A percentile compares a stretch with the other conserved stretches of the same genome.
These are phyloP conservation scores for Allophyes oxyacanthae DNA, from an alignment of 2,888 invertebrate genomes.

Conservation along the genomic window DNA sequence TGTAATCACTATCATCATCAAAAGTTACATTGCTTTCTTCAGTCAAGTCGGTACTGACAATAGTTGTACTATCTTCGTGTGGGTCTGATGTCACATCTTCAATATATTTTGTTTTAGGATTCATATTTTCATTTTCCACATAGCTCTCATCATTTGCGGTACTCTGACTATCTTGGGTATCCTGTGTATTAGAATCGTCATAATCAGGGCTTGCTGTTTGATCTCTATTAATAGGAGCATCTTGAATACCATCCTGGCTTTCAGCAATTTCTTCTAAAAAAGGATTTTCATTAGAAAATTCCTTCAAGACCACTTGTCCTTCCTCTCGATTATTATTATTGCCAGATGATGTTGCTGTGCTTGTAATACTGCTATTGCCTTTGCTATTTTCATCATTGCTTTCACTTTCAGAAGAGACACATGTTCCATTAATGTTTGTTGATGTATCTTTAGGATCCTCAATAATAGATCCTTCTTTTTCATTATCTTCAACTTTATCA, in stretches of 20 bases:
- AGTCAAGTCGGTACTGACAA: slow-evolving; percentile 3
- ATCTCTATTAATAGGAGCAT: slow-evolving; percentile 1
- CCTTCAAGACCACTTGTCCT: neutral
- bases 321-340: slow-evolving; percentile 19
- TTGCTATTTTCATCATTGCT: slow-evolving; percentile 29
- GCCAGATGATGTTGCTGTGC: slow-evolving; percentile 6
- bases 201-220: slow-evolving; percentile 37
- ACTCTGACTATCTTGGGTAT: slow-evolving; percentile 11
- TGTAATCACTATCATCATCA: slow-evolving; percentile 40
- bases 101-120: slow-evolving; percentile 6
- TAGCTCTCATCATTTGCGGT: slow-evolving; percentile 11
- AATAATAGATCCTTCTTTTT: slow-evolving; percentile 14
- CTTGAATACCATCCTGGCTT: slow-evolving; percentile 1
- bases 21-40: slow-evolving; percentile 26
- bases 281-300: slow-evolving; percentile 8
- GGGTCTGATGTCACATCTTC: slow-evolving; percentile 4
- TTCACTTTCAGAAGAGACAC: slow-evolving; percentile 32
- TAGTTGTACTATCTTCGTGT: slow-evolving; percentile 24
- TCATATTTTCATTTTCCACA: slow-evolving; percentile 5
- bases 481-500: slow-evolving; percentile 9
- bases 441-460: slow-evolving; percentile 1
- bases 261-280: slow-evolving; percentile 1
- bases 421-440: slow-evolving; percentile 24
- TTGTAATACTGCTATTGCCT: slow-evolving; percentile 11
- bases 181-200: slow-evolving; percentile 22